Evolutionary conservation across 1,140 invertebrate species (phyloP).

Genomic region (Pachypsylla venusta): DNA sequence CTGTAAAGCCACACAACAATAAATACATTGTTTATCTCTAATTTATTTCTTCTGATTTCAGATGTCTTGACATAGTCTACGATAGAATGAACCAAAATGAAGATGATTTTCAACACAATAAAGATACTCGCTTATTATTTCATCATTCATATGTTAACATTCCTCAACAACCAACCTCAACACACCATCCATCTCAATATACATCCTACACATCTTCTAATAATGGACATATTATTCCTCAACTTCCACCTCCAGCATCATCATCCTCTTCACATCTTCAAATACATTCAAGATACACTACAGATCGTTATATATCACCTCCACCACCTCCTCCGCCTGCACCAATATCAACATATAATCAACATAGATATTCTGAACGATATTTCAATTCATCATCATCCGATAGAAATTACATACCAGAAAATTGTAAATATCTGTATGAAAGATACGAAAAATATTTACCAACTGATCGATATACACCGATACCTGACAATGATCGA

Average conservation of each 20-base stretch:
- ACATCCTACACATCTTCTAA: no score
- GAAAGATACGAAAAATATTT: slow-evolving; percentile 1
- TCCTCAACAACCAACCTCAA: neutral
- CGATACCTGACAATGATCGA: neutral
- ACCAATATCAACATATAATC: neutral
- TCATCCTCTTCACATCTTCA: neutral
- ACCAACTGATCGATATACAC: neutral
- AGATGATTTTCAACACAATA: neutral
- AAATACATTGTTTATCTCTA: no score
- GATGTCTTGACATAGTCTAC: neutral
- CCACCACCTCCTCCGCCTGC: neutral
- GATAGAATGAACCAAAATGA: neutral
- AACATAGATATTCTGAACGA: neutral
- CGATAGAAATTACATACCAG: neutral
- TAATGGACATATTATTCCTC: no score
- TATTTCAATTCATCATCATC: no score
- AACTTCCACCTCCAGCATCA: neutral
- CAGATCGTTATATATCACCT: neutral
- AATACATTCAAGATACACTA: neutral
- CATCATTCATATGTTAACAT: slow-evolving; percentile 5
- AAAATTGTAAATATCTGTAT: neutral
- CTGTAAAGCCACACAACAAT: no score
- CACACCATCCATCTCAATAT: no score
- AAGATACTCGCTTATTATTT: neutral
- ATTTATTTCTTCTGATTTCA: no score